phyloP scores from a whole-genome alignment of 2,888 invertebrate species.

The Mantis religiosa region DNA sequence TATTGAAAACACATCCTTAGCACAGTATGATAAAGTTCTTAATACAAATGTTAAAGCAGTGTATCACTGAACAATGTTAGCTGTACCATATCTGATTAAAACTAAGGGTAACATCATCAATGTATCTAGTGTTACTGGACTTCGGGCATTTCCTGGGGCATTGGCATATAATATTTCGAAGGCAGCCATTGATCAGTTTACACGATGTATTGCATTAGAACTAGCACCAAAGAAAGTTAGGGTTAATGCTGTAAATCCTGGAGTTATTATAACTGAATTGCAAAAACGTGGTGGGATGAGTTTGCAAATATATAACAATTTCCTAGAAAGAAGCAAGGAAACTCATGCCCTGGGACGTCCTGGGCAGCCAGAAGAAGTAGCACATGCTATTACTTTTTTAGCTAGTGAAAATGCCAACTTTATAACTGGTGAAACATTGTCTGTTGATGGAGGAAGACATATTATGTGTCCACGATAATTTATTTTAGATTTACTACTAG shows the following conservation, averaged over 20 bases:
- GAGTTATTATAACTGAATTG: slow-evolving; percentile 85
- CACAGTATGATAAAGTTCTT: slow-evolving; percentile 86
- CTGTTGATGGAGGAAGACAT: slow-evolving; percentile 93
- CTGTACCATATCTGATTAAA: slow-evolving; percentile 78
- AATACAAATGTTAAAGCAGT: slow-evolving; percentile 82
- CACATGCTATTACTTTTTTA: slow-evolving; percentile 84
- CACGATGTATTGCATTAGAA: slow-evolving; percentile 86
- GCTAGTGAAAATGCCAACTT: slow-evolving; percentile 85
- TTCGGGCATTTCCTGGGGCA: slow-evolving; percentile 84
- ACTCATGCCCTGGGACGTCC: slow-evolving; percentile 91
- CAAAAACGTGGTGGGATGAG: slow-evolving; percentile 83
- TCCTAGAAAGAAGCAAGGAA: slow-evolving; percentile 76
- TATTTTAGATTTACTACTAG: too few relatives aligned
- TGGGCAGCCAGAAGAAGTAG: slow-evolving; percentile 81
- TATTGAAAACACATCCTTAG: slow-evolving; percentile 80
- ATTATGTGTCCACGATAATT: slow-evolving; percentile 85
- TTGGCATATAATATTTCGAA: slow-evolving; percentile 92
- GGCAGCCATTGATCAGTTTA: slow-evolving; percentile 91
- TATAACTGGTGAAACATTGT: slow-evolving; percentile 83
- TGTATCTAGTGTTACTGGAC: slow-evolving; percentile 90
- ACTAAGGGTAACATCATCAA: slow-evolving; percentile 90
- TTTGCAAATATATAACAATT: slow-evolving; percentile 77
- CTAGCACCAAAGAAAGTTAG: slow-evolving; percentile 68
- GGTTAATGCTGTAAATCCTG: slow-evolving; percentile 91
- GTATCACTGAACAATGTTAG: slow-evolving; percentile 79